Evolutionary conservation across 2,888 invertebrate species (phyloP).

Genomic region (Pasiphila rectangulata): DNA sequence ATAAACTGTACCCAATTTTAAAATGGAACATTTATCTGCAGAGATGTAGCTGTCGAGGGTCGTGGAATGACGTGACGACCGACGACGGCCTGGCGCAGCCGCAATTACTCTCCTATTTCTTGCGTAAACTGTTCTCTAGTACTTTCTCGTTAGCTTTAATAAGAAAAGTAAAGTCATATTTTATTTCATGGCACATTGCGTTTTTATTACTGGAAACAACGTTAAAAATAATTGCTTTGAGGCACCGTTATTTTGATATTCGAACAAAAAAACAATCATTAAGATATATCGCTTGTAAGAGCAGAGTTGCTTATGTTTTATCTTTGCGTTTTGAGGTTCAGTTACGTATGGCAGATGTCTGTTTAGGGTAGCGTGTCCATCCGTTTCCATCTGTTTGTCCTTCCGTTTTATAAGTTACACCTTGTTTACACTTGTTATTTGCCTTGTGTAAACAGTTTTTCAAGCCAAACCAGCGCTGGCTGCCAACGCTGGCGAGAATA

Average conservation of each 20-base stretch:
- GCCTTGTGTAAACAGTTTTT: no score
- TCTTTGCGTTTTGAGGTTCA: no score
- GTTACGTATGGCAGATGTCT: no score
- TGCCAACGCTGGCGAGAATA: no score
- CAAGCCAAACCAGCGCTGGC: no score
- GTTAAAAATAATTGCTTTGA: slow-evolving; percentile 2
- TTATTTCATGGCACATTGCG: slow-evolving; percentile 16
- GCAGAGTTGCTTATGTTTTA: background rate
- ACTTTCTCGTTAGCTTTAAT: slow-evolving; percentile 21
- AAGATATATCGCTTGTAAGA: background rate
- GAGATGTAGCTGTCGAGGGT: slow-evolving; percentile 37
- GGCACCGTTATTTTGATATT: slow-evolving; percentile 1
- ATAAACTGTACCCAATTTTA: slow-evolving; percentile 46
- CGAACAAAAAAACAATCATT: background rate
- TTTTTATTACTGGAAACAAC: slow-evolving; percentile 9
- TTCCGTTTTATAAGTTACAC: no score
- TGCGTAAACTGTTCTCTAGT: slow-evolving; percentile 41
- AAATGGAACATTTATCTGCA: slow-evolving; percentile 46
- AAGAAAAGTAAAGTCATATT: slow-evolving; percentile 16
- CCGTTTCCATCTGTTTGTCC: no score
- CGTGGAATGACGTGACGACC: slow-evolving; percentile 19
- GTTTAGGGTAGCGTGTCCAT: no score
- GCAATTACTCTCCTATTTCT: slow-evolving; percentile 51
- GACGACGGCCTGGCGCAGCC: slow-evolving; percentile 35
- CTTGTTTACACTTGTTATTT: no score